Evolutionary conservation across 2,113 vertebrate genomes (phyloP).

Genomic region (Pelecanoides urinatrix): DNA sequence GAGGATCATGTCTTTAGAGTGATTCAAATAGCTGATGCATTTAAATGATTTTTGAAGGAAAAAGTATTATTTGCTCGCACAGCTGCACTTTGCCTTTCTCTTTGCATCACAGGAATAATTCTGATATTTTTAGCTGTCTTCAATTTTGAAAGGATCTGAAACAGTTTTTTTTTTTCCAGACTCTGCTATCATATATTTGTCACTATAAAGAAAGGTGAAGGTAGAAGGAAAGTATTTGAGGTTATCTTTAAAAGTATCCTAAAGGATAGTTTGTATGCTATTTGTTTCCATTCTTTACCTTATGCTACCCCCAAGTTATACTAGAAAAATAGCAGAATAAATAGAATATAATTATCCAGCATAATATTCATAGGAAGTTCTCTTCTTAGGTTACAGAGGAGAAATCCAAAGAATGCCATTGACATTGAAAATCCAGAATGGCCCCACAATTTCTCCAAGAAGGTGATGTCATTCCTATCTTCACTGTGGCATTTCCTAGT

Average conservation of each 20-base stretch:
- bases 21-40: not conserved
- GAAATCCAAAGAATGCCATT: not conserved
- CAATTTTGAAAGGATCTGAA: not conserved
- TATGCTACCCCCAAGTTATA: not conserved
- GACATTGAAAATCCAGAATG: not conserved
- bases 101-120: not conserved
- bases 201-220: not conserved
- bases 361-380: not conserved
- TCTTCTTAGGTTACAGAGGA: not conserved
- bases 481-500: not conserved
- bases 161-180: not conserved
- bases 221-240: not conserved
- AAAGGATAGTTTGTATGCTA: not conserved
- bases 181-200: not conserved
- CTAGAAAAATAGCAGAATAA: not conserved
- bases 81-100: not conserved
- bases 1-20: not conserved
- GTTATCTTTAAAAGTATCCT: not conserved
- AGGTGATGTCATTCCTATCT: not conserved
- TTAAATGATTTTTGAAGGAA: not conserved
- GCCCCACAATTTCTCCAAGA: not conserved
- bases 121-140: not conserved
- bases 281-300: not conserved
- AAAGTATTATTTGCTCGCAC: not conserved
- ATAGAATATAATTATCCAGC: not conserved